Evolutionary conservation across 2,888 invertebrate species (phyloP), one percentile per base, ranked within the genome.

Genomic region (Barypeithes pellucidus): DNA sequence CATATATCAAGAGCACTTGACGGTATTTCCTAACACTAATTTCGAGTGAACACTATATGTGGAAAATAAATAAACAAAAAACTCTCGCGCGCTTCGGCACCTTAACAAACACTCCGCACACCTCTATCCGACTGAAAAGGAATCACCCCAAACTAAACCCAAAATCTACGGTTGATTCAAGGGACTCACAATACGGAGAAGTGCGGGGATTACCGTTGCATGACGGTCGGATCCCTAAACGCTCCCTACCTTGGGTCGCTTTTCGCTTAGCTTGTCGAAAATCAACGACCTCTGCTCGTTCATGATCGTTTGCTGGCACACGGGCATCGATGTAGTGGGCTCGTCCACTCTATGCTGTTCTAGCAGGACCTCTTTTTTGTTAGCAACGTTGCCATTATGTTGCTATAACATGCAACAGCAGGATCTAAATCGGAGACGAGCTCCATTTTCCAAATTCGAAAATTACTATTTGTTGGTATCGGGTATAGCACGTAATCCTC

Each of bases 11-110:
- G 78, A 79, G 79, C 80, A 81, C 80, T 81, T 80, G 61, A 65
- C 72, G 81, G 79, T 79, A 76, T 78, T 78, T 72, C 60, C 70
- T 75, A 77, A 76, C 77, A 79, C 79, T 79, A 79, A 66, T 63
- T 59, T 66, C 70, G 73, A 70, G 54, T 67, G 75, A 78, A 79
- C 79, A 79, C 77, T 74, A 66, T 74, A 70, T 67, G 61, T 72
- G 81, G 80, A 84, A 81, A 84, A 83, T 81, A 84, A 84, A 85
- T 80, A 85, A 86, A 85, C 82, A 85, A 85, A 75, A 85, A 84
- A 83, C 81, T 77, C 79, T 79, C 80, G 76, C 67, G 69, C 65
- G 70, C 75, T 67, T 80, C 76, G 76, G 78, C 83, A 81, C 82
- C 79, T 75, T 81, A 76, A 76, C 81, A 77, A 81, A 80, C 84